Evolutionary conservation across 37 sponge, comb jelly and placozoan species (phyloP), one percentile per base, ranked within the genome.

Genomic region (Petrosia ficiformis): DNA sequence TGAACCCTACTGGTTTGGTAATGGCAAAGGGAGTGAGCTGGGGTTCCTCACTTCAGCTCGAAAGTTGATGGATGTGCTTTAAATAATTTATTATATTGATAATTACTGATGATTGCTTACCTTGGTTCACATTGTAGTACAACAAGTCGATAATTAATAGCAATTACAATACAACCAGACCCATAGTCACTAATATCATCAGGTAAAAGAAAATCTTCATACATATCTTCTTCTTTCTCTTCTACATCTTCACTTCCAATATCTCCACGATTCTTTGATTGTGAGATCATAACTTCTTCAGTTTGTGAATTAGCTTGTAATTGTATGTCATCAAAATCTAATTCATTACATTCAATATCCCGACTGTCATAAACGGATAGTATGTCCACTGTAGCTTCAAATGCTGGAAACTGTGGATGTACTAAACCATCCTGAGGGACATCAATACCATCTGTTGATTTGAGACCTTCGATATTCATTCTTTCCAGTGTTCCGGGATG

Each of bases 141-240:
- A 39, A 77, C 41, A 38, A 77, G 44, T n/a, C 67, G 28, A 54
- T 42, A 31, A 39, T 77, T 77, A 54, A 77, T 40, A 28, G 67
- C 42, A 41, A 77, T 25, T 44, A 48, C 77, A 42, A 64, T 32
- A 65, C 4, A 21, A 39, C 67, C 32, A 22, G 77, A 77, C 24
- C 77, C 77, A 64, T 16, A 77, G 52, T 77, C 77, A 16, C 8
- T 25, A 10, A 29, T 6, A 31, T 44, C 77, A 68, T 39, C 69
- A 14, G 38, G 42, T 68, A 22, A 39, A 8, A 44, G 6, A 39
- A 22, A 29, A 43, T 52, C 74, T 56, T 22, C 74, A 1, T 25
- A 3, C 33, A 31, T 52, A 11, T 30, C 36, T 3, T 1, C 26
- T 59, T 73, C 74, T 52, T 19, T 22, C 57, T 39, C 42, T 70